Conservation (phyloP, 1,140 invertebrate genomes). For the Sweltsa coloradensis region DNA sequence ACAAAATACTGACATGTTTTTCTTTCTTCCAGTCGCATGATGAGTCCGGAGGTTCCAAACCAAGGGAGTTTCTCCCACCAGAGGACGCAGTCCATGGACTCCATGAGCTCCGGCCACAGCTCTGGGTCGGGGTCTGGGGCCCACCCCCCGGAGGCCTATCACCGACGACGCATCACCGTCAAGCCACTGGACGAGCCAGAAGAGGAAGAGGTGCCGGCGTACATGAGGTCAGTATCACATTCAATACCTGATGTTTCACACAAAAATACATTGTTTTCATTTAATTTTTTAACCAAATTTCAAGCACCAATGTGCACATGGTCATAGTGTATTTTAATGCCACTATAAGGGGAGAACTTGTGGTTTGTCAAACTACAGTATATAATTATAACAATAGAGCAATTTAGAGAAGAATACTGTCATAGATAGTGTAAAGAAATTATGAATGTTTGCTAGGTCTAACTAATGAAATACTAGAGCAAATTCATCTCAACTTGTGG, state of each 20-base stretch:
- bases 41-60: constrained; percentile 16
- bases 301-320: no score
- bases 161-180: neutral
- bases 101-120: constrained; percentile 25
- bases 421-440: no score
- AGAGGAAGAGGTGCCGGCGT: constrained; percentile 1
- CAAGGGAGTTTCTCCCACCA: constrained; percentile 12
- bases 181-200: constrained; percentile 8
- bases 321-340: no score
- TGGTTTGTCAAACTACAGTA: no score
- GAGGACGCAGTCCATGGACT: constrained; percentile 23
- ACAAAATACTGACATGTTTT: neutral
- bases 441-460: no score
- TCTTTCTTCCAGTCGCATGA: constrained; percentile 12
- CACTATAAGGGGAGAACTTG: no score
- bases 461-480: no score
- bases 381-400: no score
- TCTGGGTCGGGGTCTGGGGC: constrained; percentile 17
- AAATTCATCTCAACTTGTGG: no score
- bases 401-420: no score
- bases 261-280: no score
- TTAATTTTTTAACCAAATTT: no score
- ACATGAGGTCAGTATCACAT: neutral
- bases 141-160: neutral
- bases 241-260: neutral